Evolutionary conservation across 2,888 invertebrate species (phyloP).

Genomic region (Fragum sueziense): DNA sequence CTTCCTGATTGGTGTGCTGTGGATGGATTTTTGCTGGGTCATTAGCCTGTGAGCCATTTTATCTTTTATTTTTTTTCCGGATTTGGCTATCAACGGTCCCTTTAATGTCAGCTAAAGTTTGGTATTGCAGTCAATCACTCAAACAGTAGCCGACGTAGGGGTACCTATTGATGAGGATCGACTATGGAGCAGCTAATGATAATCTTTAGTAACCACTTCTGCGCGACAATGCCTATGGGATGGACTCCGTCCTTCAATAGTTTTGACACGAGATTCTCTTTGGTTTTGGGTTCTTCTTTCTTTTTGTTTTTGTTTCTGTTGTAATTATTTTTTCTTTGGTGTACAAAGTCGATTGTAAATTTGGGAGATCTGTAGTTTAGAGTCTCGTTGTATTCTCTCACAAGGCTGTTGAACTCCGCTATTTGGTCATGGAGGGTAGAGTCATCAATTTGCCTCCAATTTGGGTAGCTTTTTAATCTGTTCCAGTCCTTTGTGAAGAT

Average conservation of each 20-base stretch:
- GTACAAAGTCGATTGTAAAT: not conserved
- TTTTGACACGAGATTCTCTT: not conserved
- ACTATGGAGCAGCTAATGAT: too few species aligned
- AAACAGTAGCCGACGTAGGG: not conserved
- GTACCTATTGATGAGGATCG: not conserved
- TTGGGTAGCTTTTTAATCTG: not conserved
- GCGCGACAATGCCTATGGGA: not conserved
- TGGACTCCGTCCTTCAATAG: not conserved
- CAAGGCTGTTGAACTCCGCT: not conserved
- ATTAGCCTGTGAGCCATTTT: not conserved
- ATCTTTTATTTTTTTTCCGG: too few species aligned
- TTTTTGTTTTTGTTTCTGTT: not conserved
- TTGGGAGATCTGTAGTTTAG: not conserved
- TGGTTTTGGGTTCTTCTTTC: too few species aligned
- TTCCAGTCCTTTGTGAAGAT: slow-evolving; percentile 9
- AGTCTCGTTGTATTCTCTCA: not conserved
- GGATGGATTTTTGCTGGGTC: not conserved
- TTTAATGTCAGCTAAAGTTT: not conserved
- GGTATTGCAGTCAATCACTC: too few species aligned
- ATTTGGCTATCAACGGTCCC: not conserved
- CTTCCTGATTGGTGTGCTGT: not conserved
- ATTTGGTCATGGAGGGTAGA: not conserved
- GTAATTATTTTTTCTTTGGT: not conserved
- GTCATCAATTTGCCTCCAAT: not conserved
- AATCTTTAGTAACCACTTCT: not conserved